Evolutionary conservation across 2,113 vertebrate species (phyloP).

Genomic region (Clarias gariepinus): DNA sequence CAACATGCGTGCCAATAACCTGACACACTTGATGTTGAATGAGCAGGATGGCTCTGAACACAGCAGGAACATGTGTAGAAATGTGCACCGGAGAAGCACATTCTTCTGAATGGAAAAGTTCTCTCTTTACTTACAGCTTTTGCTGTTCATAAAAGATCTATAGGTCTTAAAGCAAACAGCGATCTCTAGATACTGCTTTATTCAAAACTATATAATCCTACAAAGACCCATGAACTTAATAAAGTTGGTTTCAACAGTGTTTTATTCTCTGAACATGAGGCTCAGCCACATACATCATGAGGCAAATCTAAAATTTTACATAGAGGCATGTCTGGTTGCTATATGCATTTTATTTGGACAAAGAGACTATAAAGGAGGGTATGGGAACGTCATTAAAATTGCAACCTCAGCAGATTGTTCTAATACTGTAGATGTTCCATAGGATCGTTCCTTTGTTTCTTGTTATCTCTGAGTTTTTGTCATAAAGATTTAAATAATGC

Average conservation of each 20-base stretch:
- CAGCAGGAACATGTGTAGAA: slow-evolving; percentile 1
- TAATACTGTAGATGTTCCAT: not conserved
- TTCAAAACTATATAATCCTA: not conserved
- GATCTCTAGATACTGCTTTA: not conserved
- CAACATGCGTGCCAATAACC: not conserved
- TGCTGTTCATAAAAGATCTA: not conserved
- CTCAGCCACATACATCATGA: not conserved
- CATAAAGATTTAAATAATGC: not conserved
- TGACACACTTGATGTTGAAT: not conserved
- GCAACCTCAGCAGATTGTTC: not conserved
- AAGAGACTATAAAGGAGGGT: not conserved
- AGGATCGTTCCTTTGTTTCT: not conserved
- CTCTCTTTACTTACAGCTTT: not conserved
- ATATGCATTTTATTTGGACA: slow-evolving; percentile 7
- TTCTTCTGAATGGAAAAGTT: not conserved
- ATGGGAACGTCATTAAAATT: not conserved
- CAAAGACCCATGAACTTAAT: not conserved
- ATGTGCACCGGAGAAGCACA: not conserved
- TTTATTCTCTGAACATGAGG: not conserved
- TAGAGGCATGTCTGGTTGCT: not conserved
- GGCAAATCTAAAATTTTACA: not conserved
- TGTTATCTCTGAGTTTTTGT: not conserved
- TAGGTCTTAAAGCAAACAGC: not conserved
- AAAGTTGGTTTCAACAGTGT: not conserved
- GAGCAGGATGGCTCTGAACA: not conserved